Evolutionary conservation across 2,113 vertebrate species (phyloP), one percentile per base, ranked within the genome.

Genomic region (Chloroceryle aenea): DNA sequence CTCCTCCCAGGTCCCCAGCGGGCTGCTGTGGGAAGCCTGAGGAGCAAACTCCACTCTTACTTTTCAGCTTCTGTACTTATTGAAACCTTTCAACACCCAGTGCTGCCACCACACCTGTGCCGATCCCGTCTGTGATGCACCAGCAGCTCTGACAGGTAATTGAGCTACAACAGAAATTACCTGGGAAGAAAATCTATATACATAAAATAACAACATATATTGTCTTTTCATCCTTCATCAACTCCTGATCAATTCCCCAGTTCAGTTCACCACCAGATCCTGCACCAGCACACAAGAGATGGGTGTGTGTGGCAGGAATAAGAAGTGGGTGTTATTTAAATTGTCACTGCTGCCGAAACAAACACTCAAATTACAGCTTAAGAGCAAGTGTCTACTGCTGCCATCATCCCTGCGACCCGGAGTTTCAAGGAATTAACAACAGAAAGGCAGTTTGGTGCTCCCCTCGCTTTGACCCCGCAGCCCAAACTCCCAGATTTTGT

Each of bases 291-390:
- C 72, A 42, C 82, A 21, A 10, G 21, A 58, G 77, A 83, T 91
- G 92, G 94, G 88, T 26, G 92, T 89, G 77, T 45, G 50, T 10
- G 53, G 79, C 79, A 95, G 64, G 83, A 90, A 12, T 84, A 74
- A 86, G 92, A 87, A 88, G 64, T 77, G 64, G 80, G 86, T 93
- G 89, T 92, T 74, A 80, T 84, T 94, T 77, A 88, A 95, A 81
- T 86, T 88, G 79, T 86, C 92, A 29, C 85, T 81, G 83, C 92
- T 85, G 83, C 90, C 0, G 90, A 92, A 95, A 89, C 92, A 92
- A 90, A 84, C 94, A 90, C 83, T 81, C 83, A 73, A 94, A 95
- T 95, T 95, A 96, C 88, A 93, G 88, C 76, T 71, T 55, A 36
- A 75, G 79, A 93, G 68, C 79, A 72, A 90, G 77, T 59, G 75